Base-by-base conservation (phyloP, 1,140 invertebrate genomes). In the Heliconius melpomene region DNA sequence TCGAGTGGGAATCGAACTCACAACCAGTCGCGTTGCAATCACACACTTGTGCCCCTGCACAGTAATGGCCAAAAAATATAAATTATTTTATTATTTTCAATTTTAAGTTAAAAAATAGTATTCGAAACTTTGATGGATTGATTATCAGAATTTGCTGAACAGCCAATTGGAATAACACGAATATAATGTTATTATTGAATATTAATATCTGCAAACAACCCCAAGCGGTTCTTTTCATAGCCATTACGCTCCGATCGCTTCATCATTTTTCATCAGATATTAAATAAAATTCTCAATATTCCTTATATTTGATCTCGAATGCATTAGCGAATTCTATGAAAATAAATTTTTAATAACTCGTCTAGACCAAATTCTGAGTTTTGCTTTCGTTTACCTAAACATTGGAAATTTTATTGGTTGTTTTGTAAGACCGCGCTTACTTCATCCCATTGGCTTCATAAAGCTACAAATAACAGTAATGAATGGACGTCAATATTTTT, bases 301-400 rank as follows among this genome's bases (percentile, higher is more conserved):
- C 9, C 26, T 66, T 76, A 82, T 83, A 83, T 84, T 79, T 77
- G 82, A 87, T 85, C 80, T 77, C 79, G 83, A 85, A 86, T 88
- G 86, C 88, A 90, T 90, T 89, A 88, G 82, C 84, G 78, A 90
- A 89, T 88, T 90, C 84, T 86, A 89, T 88, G 81, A 87, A 88
- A 89, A 87, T 91, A 88, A 90, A 90, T 91, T 90, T 90, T 92
- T 92, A 93, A 92, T 93, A 91, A 91, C 86, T 87, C 86, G 92
- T 94, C 92, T 94, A 94, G 92, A 93, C 92, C 87, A 87, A 91
- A 89, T 90, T 90, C 83, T 82, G 83, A 90, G 81, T 90, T 91
- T 79, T 89, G 88, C 85, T 89, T 88, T 78, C 79, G 87, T 91
- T 92, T 88, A 88, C 89, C 86, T 83, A 83, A 84, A 82, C 84